Evolutionary conservation across 2,888 invertebrate species (phyloP), one percentile per base, ranked within the genome.

Genomic region (Hartigia nigra): DNA sequence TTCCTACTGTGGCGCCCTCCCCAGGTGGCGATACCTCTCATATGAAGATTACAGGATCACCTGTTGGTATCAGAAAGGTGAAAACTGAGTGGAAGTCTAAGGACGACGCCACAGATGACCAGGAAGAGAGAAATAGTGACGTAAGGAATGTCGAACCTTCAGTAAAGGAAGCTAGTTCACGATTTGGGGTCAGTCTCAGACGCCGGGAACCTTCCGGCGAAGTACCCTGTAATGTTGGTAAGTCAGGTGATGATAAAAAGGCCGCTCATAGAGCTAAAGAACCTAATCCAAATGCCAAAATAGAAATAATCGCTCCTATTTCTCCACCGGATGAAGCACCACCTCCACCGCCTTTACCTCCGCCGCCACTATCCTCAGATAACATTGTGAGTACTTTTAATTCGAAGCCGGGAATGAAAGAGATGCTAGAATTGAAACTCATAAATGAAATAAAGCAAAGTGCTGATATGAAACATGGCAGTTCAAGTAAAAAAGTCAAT

Each of bases 361-460:
- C 93, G 0, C 82, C 74, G 85, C 82, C 82, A 77, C 79, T 76
- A 80, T 85, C 84, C 78, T 82, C 69, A 12, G 76, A 77, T 31
- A 70, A 77, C 34, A 77, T 34, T 32, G 69, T 69, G 69, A 89
- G 90, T 79, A 86, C 88, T n/a, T 88, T 90, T 74, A 93, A 92
- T 81, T 88, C 89, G 0, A 92, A 93, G 81, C 92, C 93, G 11
- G 94, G 94, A 39, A 95, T 96, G 93, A 97, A 97, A 87, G 97
- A 97, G 90, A 96, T 97, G 94, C 92, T 96, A 76, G 96, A 96
- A 88, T 92, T 96, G 76, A 96, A 96, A 89, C 92, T 96, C 36
- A 96, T 97, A 75, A 96, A 96, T 9, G 97, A 97, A 91, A 97
- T 97, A 79, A 97, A 96, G 90, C 96, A 96, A 89, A 93, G 95